These are phyloP conservation scores for Lordiphosa andalusiaca DNA, from an alignment of 2,888 invertebrate genomes.

Conservation along the genomic window DNA sequence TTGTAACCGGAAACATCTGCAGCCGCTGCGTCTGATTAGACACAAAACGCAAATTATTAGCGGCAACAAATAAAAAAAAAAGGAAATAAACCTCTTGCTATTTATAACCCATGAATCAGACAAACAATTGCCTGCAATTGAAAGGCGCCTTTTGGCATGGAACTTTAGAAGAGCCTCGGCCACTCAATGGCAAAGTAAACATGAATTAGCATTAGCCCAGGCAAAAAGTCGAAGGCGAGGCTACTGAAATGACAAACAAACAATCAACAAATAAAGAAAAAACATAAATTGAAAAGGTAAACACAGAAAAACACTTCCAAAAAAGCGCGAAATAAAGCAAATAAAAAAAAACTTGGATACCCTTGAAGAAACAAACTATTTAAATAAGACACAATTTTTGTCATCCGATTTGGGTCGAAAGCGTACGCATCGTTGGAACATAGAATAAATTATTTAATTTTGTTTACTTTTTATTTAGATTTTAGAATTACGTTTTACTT, in stretches of 20 bases:
- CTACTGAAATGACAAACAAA: constrained; percentile 61
- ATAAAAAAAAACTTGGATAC: constrained; percentile 7
- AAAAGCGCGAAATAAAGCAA: constrained; percentile 30
- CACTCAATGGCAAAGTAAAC: constrained; percentile 36
- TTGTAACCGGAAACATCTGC: constrained; percentile 67
- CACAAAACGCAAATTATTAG: constrained; percentile 62
- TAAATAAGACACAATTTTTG: neutral
- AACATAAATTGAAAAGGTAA: constrained; percentile 15
- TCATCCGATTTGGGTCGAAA: too few species aligned
- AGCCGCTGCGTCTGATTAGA: constrained; percentile 56
- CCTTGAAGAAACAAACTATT: constrained; percentile 1
- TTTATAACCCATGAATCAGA: constrained; percentile 60
- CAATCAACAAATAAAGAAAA: constrained; percentile 26
- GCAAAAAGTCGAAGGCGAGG: constrained; percentile 29
- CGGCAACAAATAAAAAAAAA: constrained; percentile 28
- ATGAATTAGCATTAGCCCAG: constrained; percentile 25
- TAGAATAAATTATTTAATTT: too few species aligned
- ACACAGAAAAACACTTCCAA: constrained; percentile 25
- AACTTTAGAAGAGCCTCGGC: constrained; percentile 4
- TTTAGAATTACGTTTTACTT: too few species aligned
- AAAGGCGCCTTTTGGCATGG: constrained; percentile 35
- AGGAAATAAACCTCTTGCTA: constrained; percentile 18
- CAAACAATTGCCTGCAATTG: constrained; percentile 58
- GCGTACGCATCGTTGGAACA: too few species aligned
- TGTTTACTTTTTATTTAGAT: too few species aligned